Percentiles rank a stretch among this genome's conserved stretches.
These are phyloP conservation scores for Pristionchus exspectatus DNA, from an alignment of 2,888 invertebrate species.

Conservation along the genomic window DNA sequence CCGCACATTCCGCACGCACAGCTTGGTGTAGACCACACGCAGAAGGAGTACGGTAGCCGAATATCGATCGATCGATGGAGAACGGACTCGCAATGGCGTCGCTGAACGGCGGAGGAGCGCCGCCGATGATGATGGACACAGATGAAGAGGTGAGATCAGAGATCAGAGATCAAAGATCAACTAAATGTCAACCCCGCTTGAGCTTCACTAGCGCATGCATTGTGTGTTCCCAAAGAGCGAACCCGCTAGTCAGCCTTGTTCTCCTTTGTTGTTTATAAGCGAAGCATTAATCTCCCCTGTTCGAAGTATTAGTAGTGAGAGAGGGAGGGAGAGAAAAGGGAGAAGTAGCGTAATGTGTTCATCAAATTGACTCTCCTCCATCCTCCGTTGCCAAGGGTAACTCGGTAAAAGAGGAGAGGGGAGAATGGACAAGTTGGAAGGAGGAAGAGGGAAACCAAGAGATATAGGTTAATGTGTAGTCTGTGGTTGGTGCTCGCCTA, in stretches of 20 bases:
- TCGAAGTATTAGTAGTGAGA: conserved; percentile 5
- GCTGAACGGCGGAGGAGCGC: not conserved
- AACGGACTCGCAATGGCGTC: conserved; percentile 23
- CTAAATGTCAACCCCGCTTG: not conserved
- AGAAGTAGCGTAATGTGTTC: not conserved
- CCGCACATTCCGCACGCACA: not conserved
- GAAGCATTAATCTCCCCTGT: not conserved
- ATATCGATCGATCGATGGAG: conserved; percentile 23
- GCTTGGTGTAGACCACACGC: not conserved
- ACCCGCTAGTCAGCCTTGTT: not conserved
- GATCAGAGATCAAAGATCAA: not conserved
- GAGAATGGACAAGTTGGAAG: not conserved
- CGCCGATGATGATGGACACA: not conserved
- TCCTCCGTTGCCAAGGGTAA: conserved; percentile 15
- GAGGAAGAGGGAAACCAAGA: not conserved
- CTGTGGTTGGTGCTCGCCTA: conserved; percentile 11
- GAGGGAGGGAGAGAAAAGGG: conserved; percentile 5
- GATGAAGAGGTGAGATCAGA: not conserved
- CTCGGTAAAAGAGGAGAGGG: not conserved
- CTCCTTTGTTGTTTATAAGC: not conserved
- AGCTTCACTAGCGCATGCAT: not conserved
- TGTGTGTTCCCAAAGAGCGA: not conserved
- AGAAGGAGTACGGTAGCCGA: conserved; percentile 4
- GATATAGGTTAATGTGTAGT: not conserved
- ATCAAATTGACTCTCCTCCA: not conserved